phyloP scores from a whole-genome alignment of 2,888 invertebrate species.

The Andrena hattorfiana region DNA sequence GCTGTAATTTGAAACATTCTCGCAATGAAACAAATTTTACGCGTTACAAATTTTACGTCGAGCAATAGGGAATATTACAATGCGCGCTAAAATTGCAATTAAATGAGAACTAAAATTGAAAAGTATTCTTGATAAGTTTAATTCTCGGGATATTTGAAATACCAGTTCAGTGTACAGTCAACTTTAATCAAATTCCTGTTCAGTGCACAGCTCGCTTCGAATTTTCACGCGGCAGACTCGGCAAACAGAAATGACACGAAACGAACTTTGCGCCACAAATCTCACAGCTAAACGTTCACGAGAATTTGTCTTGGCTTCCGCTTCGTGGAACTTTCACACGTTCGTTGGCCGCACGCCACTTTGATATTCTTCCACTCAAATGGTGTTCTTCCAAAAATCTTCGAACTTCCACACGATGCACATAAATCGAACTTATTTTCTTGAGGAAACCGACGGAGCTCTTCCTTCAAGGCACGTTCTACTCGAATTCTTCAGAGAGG shows the following conservation, averaged over 20 bases:
- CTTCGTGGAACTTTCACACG: not conserved
- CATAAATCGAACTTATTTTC: not conserved
- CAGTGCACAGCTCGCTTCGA: not conserved
- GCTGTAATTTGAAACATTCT: too few species aligned
- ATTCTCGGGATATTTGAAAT: not conserved
- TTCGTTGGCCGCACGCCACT: not conserved
- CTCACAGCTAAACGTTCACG: not conserved
- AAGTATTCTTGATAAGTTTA: not conserved
- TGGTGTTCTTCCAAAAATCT: not conserved
- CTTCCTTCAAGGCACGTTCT: not conserved
- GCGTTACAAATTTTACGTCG: too few species aligned
- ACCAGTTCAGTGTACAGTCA: not conserved
- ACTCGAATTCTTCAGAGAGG: not conserved
- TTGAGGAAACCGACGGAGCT: not conserved
- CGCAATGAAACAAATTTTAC: too few species aligned
- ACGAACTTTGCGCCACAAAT: conserved; percentile 5
- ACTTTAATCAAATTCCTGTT: not conserved
- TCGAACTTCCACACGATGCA: not conserved
- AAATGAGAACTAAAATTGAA: not conserved
- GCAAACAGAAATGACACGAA: not conserved
- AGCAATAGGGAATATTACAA: too few species aligned
- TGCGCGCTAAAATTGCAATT: too few species aligned
- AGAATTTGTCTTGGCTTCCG: conserved; percentile 3
- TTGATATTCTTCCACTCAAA: conserved; percentile 8
- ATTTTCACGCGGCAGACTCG: not conserved